Base-by-base conservation (phyloP, 1,140 invertebrate genomes). In the Trichonephila inaurata region DNA sequence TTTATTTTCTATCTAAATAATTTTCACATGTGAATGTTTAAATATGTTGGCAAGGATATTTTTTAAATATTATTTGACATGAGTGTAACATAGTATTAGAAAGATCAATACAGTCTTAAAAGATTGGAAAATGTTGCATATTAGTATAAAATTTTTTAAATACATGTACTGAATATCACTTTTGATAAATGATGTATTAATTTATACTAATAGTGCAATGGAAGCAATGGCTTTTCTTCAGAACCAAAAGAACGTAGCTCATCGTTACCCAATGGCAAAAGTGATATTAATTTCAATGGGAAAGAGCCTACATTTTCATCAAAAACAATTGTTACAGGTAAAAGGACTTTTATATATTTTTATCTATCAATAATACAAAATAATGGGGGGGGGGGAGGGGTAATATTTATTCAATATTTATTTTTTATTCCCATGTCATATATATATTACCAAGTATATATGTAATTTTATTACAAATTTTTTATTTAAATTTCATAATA, bases 241-340 rank as follows among this genome's bases (percentile, higher is more conserved):
- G 82, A 92, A 18, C 44, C 69, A 21, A 66, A 62, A 86, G 61
- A 86, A 86, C 60, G 69, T 12, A 86, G 62, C 7, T 91, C 90
- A 5, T 92, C 91, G 5, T 69, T 86, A 61, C 77, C 77, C 8
- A 69, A 81, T 58, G 40, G 77, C 2, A 85, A 92, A 92, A 64
- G 33, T 69, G 91, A 86, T 0, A 58, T 72, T 86, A 18, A 40
- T 72, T 83, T 58, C 40, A 82, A 24, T 60, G 51, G 40, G n/a
- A 92, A 44, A 21, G 81, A 66, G 5, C 44, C 61, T 40, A 7
- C 85, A 88, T 88, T 72, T 81, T n/a, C 92, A 14, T 51, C 85
- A 62, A 89, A 88, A 19, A 61, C 85, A 61, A 83, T 93, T 51
- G 44, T 93, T 62, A 93, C 92, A 69, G 33, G 92, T 93, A 93